phyloP scores from a whole-genome alignment of 2,888 invertebrate genomes.

The Druceiella hillmani region DNA sequence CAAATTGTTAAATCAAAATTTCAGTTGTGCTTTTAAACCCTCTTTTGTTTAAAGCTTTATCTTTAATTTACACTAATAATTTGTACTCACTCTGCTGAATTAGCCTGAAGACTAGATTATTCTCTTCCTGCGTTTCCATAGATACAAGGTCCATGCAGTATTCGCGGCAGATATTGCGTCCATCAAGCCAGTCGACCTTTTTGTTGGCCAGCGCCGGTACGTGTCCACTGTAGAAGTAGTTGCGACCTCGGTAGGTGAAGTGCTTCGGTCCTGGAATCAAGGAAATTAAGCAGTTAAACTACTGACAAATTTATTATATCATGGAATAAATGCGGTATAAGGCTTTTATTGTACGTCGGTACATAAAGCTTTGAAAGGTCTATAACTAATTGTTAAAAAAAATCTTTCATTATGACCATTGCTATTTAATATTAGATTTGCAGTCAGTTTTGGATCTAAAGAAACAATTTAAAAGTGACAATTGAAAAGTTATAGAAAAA shows the following conservation, averaged over 20 bases:
- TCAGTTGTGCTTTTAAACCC: background rate
- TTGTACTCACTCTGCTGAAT: slow-evolving; percentile 71
- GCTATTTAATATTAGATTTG: too few relatives aligned
- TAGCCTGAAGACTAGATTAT: slow-evolving; percentile 82
- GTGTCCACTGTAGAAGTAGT: slow-evolving; percentile 84
- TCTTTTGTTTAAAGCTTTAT: background rate
- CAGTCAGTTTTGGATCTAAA: too few relatives aligned
- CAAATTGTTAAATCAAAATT: too few relatives aligned
- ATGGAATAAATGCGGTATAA: too few relatives aligned
- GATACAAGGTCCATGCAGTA: slow-evolving; percentile 93
- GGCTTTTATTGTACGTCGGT: too few relatives aligned
- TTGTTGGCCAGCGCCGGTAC: slow-evolving; percentile 71
- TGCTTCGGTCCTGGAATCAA: slow-evolving; percentile 76
- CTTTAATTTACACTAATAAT: background rate
- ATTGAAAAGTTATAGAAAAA: too few relatives aligned
- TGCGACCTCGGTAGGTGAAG: slow-evolving; percentile 80
- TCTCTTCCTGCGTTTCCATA: slow-evolving; percentile 85
- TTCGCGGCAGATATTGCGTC: slow-evolving; percentile 84
- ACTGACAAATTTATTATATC: background rate
- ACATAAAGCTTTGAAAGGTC: too few relatives aligned
- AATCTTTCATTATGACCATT: too few relatives aligned
- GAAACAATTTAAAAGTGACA: too few relatives aligned
- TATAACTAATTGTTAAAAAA: too few relatives aligned
- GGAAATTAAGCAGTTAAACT: slow-evolving; percentile 16
- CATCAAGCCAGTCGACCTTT: slow-evolving; percentile 87